phyloP scores from a whole-genome alignment of 2,888 invertebrate species.

The Lycaena phlaeas region DNA sequence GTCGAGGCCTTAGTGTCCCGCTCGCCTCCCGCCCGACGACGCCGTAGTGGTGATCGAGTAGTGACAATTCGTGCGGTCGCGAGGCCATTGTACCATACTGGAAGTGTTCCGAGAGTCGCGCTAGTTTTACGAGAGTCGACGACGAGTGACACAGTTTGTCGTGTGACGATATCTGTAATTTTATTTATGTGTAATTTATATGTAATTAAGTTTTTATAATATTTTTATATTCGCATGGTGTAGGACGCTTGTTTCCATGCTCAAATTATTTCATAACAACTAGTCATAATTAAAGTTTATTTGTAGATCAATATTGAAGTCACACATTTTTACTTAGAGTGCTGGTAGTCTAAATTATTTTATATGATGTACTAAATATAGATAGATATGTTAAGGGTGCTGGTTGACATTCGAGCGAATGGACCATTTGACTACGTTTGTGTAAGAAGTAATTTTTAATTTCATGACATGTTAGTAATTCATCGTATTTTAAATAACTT shows the following conservation, averaged over 20 bases:
- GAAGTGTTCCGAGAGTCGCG: conserved; percentile 32
- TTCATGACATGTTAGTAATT: conserved; percentile 47
- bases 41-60: conserved; percentile 31
- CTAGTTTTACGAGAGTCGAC: conserved; percentile 27
- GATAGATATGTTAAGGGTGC: conserved; percentile 41
- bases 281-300: conserved; percentile 67
- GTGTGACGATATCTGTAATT: conserved; percentile 53
- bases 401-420: conserved; percentile 42
- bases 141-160: conserved; percentile 25
- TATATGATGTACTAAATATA: conserved; percentile 25
- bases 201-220: conserved; percentile 51
- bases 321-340: conserved; percentile 37
- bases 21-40: conserved; percentile 26
- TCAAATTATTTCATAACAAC: conserved; percentile 68
- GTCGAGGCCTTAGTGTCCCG: conserved; percentile 50
- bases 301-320: conserved; percentile 40
- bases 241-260: conserved; percentile 68
- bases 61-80: conserved; percentile 20
- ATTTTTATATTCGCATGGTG: conserved; percentile 67
- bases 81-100: conserved; percentile 23
- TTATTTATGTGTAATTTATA: conserved; percentile 59
- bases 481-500: conserved; percentile 33
- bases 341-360: conserved; percentile 51
- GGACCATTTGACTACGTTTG: conserved; percentile 35
- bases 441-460: conserved; percentile 34